phyloP scores from a whole-genome alignment of 2,888 invertebrate genomes.

The Lacanobia wlatinum region DNA sequence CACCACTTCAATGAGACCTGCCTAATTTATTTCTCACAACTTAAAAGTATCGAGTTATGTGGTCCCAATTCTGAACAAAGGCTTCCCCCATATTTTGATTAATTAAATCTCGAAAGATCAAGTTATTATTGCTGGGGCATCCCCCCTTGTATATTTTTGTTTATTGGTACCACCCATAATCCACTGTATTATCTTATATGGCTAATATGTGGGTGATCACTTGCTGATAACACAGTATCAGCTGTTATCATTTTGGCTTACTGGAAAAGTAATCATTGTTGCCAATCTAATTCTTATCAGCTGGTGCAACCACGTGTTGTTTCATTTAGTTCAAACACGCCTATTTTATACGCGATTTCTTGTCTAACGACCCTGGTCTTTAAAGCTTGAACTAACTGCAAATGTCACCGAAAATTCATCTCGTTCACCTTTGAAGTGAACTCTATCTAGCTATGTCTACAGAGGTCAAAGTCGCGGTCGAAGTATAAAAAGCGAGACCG shows the following conservation, averaged over 20 bases:
- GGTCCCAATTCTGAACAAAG: too few relatives aligned
- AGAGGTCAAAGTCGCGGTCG: slow-evolving; percentile 17
- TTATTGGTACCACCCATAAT: slow-evolving; percentile 11
- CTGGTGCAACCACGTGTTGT: slow-evolving; percentile 32
- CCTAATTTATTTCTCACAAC: too few relatives aligned
- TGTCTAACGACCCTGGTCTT: slow-evolving; percentile 1
- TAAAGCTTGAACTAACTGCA: not conserved
- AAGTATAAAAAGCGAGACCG: not conserved
- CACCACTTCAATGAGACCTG: not conserved
- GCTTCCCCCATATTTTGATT: too few relatives aligned
- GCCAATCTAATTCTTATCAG: slow-evolving; percentile 33
- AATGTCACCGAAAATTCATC: not conserved
- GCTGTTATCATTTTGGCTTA: slow-evolving; percentile 35
- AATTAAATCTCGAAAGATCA: not conserved
- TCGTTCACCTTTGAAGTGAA: slow-evolving; percentile 12
- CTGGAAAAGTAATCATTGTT: slow-evolving; percentile 23
- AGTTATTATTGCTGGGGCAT: not conserved
- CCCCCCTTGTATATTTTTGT: slow-evolving; percentile 1
- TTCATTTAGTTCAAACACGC: slow-evolving; percentile 23
- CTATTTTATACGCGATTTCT: not conserved
- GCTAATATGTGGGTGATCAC: slow-evolving; percentile 22
- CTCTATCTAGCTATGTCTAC: not conserved
- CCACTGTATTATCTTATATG: slow-evolving; percentile 10
- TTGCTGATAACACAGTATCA: slow-evolving; percentile 3
- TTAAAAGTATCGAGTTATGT: too few relatives aligned